phyloP scores from a whole-genome alignment of 2,888 invertebrate genomes.

The Glomeris marginata region DNA sequence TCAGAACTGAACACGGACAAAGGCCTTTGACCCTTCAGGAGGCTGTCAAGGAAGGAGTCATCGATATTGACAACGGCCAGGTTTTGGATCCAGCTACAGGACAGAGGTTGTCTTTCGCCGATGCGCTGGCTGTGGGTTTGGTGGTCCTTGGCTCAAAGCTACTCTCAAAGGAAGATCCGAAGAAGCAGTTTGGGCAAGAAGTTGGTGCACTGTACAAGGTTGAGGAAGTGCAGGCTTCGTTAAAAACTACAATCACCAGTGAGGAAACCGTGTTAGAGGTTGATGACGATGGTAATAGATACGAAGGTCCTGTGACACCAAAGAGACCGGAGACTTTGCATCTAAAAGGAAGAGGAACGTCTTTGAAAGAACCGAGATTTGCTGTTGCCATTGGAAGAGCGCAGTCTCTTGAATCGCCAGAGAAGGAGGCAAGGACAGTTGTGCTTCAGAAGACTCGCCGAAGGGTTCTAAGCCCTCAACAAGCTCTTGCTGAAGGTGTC shows the following conservation, averaged over 20 bases:
- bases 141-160: constrained; percentile 34
- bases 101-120: constrained; percentile 60
- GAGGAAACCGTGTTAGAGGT: constrained; percentile 19
- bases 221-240: constrained; percentile 19
- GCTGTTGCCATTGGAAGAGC: constrained; percentile 47
- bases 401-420: constrained; percentile 39
- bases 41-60: constrained; percentile 58
- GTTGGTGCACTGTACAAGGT: constrained; percentile 1
- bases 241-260: no score
- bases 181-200: constrained; percentile 35
- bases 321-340: constrained; percentile 32
- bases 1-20: constrained; percentile 53
- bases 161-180: constrained; percentile 22
- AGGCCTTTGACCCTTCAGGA: constrained; percentile 43
- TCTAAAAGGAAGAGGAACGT: constrained; percentile 31
- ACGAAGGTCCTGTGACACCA: constrained; percentile 29
- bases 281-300: constrained; percentile 30
- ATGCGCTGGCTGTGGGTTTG: constrained; percentile 62
- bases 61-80: constrained; percentile 48
- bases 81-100: constrained; percentile 59
- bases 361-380: constrained; percentile 45
- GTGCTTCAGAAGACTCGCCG: constrained; percentile 62
- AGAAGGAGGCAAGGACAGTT: constrained; percentile 49
- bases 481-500: constrained; percentile 61
- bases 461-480: constrained; percentile 51